Conservation (phyloP, 2,888 invertebrate species). For the Hypselothyrea guttata region DNA sequence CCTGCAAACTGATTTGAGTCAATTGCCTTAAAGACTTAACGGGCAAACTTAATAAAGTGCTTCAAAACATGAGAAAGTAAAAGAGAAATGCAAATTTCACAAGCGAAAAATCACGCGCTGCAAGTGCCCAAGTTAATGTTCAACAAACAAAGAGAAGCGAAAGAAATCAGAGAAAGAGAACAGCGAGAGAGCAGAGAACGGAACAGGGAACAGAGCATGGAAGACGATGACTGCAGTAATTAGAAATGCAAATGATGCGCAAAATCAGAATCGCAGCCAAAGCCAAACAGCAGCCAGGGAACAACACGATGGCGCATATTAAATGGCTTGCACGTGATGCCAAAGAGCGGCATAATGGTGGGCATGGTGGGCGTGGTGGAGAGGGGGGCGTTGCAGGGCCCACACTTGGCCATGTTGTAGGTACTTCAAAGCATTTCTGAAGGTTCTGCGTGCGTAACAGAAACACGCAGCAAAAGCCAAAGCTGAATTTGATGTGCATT, state of each 20-base stretch:
- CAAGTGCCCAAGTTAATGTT: slow-evolving; percentile 31
- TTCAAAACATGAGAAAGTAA: slow-evolving; percentile 9
- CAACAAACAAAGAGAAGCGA: slow-evolving; percentile 22
- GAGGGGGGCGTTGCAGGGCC: not conserved
- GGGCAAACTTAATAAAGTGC: slow-evolving; percentile 24
- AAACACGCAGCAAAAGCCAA: slow-evolving; percentile 17
- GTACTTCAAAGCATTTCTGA: slow-evolving; percentile 36
- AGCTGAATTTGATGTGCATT: slow-evolving; percentile 41
- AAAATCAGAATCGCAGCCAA: slow-evolving; percentile 34
- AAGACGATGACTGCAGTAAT: slow-evolving; percentile 48
- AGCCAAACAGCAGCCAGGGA: slow-evolving; percentile 7
- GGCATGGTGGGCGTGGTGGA: not conserved
- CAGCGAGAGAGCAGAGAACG: slow-evolving; percentile 3
- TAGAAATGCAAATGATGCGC: slow-evolving; percentile 64
- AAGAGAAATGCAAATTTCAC: slow-evolving; percentile 16
- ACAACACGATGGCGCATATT: slow-evolving; percentile 36
- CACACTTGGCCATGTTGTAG: not conserved
- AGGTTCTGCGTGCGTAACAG: slow-evolving; percentile 22
- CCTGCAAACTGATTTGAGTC: slow-evolving; percentile 8
- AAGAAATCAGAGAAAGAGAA: not conserved
- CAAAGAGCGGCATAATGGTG: too few species aligned
- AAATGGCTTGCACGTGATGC: slow-evolving; percentile 43
- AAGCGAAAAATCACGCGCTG: slow-evolving; percentile 40
- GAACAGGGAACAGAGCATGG: slow-evolving; percentile 5
- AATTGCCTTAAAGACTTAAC: slow-evolving; percentile 21